Evolutionary conservation across 2,113 vertebrate species (phyloP), one percentile per base, ranked within the genome.

Genomic region (Nicator chloris): DNA sequence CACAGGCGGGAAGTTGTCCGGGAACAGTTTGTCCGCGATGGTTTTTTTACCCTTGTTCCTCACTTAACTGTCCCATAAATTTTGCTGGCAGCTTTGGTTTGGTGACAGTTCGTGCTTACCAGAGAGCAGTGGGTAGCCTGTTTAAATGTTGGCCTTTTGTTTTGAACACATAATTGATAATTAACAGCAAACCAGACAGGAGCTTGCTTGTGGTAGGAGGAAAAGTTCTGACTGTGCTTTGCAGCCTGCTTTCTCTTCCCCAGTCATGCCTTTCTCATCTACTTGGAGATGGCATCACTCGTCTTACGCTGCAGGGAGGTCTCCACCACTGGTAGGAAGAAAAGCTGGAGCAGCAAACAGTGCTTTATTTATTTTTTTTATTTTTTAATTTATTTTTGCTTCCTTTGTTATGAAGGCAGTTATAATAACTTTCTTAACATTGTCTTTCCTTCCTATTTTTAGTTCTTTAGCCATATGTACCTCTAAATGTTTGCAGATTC

Each of bases 1-100:
- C 18, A 7, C 4, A 57, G 54, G 26, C 24, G 6, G 18, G 42
- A 77, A 7, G 11, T 86, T 2, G 6, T 80, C 42, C 0, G 1
- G 39, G 50, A 90, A 15, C 33, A 61, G 33, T 70, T 92, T 88
- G 71, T 54, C 63, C 59, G 70, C 81, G 33, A 59, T 66, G 11
- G 11, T 18, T 85, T 61, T 81, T 84, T 69, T 61, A 72, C 17
- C 10, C 33, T 72, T 82, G 53, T 80, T 50, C 14, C 1, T 82
- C 49, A 61, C 50, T 82, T 91, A 51, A 45, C n/a, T 76, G 53
- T 51, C 18, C 31, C 42, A 50, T 69, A 70, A 95, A 77, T 73
- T 56, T 54, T 81, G 15, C 35, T 57, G 23, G 15, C 72, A 75
- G n/a, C 71, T 86, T 80, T 77, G 33, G 8, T 91, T 89, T 86